These are phyloP conservation scores for Yponomeuta sedellus DNA, from an alignment of 2,888 invertebrate genomes.

Conservation along the genomic window DNA sequence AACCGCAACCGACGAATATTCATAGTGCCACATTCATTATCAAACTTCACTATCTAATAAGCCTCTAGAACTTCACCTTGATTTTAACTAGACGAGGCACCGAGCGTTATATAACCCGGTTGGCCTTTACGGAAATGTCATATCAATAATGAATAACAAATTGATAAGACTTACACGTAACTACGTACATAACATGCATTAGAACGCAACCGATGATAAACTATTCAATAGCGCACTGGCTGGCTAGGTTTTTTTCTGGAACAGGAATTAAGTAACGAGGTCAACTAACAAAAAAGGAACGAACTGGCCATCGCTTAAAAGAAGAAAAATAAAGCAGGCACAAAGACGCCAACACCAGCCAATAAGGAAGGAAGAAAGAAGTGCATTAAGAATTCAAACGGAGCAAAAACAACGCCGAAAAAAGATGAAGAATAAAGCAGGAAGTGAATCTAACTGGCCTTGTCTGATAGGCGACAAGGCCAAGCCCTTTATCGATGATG, in stretches of 20 bases:
- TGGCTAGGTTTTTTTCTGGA: background rate
- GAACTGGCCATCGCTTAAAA: background rate
- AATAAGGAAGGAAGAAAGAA: constrained; percentile 52
- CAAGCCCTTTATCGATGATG: constrained; percentile 54
- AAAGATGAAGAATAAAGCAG: constrained; percentile 45
- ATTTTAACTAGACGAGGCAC: constrained; percentile 2
- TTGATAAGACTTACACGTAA: background rate
- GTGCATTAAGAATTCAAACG: background rate
- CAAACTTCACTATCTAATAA: background rate
- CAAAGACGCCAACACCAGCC: constrained; percentile 13
- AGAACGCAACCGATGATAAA: background rate
- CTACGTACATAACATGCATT: background rate
- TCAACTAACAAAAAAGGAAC: background rate
- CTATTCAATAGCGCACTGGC: background rate
- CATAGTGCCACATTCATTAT: background rate
- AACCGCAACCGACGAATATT: background rate
- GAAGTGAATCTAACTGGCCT: constrained; percentile 44
- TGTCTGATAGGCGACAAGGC: constrained; percentile 49
- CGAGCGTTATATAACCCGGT: constrained; percentile 4
- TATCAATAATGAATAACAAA: constrained; percentile 11
- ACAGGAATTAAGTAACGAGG: background rate
- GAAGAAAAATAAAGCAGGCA: background rate
- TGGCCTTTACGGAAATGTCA: constrained; percentile 14
- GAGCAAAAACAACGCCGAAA: constrained; percentile 14
- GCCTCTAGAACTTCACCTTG: constrained; percentile 8